phyloP scores from a whole-genome alignment of 1,140 invertebrate species.

The Apis florea region DNA sequence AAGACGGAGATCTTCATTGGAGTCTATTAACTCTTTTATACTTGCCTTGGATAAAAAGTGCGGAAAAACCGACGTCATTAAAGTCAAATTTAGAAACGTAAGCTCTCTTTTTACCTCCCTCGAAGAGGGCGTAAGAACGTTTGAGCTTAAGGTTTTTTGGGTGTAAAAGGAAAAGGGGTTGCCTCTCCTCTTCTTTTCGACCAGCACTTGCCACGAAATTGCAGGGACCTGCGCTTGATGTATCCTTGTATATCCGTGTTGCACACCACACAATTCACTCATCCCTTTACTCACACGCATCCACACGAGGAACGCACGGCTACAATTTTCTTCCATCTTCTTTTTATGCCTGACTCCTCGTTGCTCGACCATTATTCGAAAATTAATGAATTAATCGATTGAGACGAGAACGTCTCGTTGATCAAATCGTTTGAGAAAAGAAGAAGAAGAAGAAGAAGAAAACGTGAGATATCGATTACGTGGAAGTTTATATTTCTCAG shows the following conservation, averaged over 20 bases:
- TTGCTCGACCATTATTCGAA: too few species aligned
- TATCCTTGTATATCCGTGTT: neutral
- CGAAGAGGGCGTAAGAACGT: conserved; percentile 6
- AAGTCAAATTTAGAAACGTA: conserved; percentile 41
- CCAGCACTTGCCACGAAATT: conserved; percentile 54
- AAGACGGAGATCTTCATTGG: neutral
- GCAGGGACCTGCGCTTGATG: conserved; percentile 20
- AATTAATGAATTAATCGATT: too few species aligned
- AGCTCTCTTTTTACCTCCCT: conserved; percentile 10
- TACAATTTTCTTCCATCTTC: conserved; percentile 33
- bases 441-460: too few species aligned
- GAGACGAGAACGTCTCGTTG: too few species aligned
- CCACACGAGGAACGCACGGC: neutral
- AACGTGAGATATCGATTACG: too few species aligned
- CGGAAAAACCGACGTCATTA: conserved; percentile 9
- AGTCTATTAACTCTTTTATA: conserved; percentile 20
- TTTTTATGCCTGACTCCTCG: neutral
- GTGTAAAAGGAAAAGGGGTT: conserved; percentile 38
- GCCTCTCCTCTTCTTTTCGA: conserved; percentile 38
- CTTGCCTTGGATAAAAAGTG: neutral
- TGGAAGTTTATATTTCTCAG: too few species aligned
- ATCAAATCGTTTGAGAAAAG: too few species aligned
- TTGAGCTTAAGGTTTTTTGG: conserved; percentile 24
- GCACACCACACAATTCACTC: neutral
- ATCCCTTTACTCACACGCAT: too few species aligned